Conservation (phyloP, 2,113 vertebrate genomes). For the Prunella fulvescens region DNA sequence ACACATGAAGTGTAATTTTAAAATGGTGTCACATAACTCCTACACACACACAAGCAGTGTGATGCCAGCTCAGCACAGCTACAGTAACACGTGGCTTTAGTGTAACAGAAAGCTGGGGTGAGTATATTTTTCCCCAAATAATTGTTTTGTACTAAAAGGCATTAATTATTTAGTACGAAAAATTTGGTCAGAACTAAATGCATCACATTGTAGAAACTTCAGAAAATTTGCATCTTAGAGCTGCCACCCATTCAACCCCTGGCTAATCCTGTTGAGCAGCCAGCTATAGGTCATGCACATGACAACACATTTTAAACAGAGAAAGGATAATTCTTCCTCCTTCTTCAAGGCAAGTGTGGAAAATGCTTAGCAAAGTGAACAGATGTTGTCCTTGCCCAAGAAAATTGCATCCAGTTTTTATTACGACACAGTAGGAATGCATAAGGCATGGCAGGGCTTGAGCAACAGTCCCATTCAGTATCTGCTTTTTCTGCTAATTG, state of each 20-base stretch:
- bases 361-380: background rate
- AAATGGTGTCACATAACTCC: background rate
- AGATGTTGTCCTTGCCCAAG: background rate
- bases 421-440: background rate
- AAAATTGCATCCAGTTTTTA: background rate
- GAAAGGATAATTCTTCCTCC: background rate
- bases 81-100: accelerated
- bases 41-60: accelerated
- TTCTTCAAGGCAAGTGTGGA: background rate
- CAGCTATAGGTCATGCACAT: background rate
- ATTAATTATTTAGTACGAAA: background rate
- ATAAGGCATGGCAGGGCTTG: background rate
- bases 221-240: background rate
- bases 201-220: background rate
- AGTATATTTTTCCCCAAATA: background rate
- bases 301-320: background rate
- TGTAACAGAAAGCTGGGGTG: background rate
- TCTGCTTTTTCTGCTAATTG: background rate
- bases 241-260: background rate
- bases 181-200: background rate
- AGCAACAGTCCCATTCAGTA: background rate
- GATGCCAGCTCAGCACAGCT: background rate
- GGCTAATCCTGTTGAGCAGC: background rate
- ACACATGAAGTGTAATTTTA: accelerated
- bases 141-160: background rate